Conservation (phyloP, 2,797 vertebrate species). For the Macroramphosus scolopax region DNA sequence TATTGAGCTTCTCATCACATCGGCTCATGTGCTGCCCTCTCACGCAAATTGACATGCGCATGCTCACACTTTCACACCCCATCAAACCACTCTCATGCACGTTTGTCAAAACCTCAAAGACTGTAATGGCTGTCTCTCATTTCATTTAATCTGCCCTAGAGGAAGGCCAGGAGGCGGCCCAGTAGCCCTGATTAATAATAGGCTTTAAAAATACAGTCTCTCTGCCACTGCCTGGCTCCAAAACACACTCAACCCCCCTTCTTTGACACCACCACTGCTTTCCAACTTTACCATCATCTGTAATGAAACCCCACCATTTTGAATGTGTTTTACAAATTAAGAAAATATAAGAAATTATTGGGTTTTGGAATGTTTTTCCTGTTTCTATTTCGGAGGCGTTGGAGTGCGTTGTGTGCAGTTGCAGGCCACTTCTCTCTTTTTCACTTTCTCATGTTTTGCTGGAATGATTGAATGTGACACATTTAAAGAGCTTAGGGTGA, state of each 20-base stretch:
- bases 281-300: slow-evolving; percentile 60
- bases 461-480: slow-evolving; percentile 44
- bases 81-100: slow-evolving; percentile 56
- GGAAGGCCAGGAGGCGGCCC: slow-evolving; percentile 72
- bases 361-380: slow-evolving; percentile 15
- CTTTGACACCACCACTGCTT: slow-evolving; percentile 35
- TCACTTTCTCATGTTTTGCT: not conserved
- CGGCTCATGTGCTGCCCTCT: slow-evolving; percentile 20
- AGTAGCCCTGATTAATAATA: slow-evolving; percentile 79
- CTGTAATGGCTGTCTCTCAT: slow-evolving; percentile 76
- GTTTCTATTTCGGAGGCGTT: slow-evolving; percentile 31
- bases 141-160: slow-evolving; percentile 79
- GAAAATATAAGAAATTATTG: slow-evolving; percentile 38
- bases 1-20: slow-evolving; percentile 45
- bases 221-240: slow-evolving; percentile 49
- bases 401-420: slow-evolving; percentile 13
- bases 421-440: slow-evolving; percentile 11
- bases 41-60: slow-evolving; percentile 11
- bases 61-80: slow-evolving; percentile 52
- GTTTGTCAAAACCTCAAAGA: slow-evolving; percentile 65
- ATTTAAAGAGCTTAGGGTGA: slow-evolving; percentile 38
- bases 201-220: slow-evolving; percentile 66
- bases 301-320: slow-evolving; percentile 60
- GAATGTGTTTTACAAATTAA: slow-evolving; percentile 66
- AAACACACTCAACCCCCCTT: slow-evolving; percentile 38